Base-by-base conservation (phyloP, 2,113 vertebrate species). In the Dolichotis patagonum region DNA sequence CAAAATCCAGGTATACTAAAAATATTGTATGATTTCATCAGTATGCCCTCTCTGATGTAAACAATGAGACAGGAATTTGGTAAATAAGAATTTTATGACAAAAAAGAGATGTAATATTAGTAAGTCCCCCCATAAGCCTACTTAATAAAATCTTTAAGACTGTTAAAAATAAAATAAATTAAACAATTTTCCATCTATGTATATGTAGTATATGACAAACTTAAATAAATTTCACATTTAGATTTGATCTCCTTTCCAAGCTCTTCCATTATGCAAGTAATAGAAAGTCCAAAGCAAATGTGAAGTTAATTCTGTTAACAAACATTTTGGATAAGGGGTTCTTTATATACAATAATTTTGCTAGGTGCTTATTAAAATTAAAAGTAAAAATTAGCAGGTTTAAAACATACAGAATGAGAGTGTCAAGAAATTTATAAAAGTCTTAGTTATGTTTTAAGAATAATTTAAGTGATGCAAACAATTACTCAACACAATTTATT, bases 61-160 rank as follows among this genome's bases (percentile, higher is more conserved):
- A 95, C 97, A 98, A 97, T 92, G 96, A 97, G 98, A 97, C 94
- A 97, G 96, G 96, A 97, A 98, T 96, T 96, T 98, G 96, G 97
- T 95, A 97, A 98, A 98, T 98, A 93, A 96, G 88, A 96, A 98
- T 97, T 95, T 97, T 97, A 93, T n/a, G 88, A 97, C 98, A 96
- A 98, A 98, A 98, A 95, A 3, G 38, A 97, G 96, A 97, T 96
- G 96, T 97, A 97, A 97, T 67, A 69, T 97, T 98, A 98, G 93
- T 93, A 96, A 94, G 96, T 97, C 97, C 89, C 90, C 28, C 28
- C 5, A 0, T 65, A 28, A 28, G 5, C 12, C 71, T 43, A 28
- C 41, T 28, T 43, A 43, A 75, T 75, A 46, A 75, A 75, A 5
- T 4, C 24, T 12, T 14, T 75, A 24, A 26, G 43, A 43, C 71